phyloP scores from a whole-genome alignment of 1,140 invertebrate genomes.

The Drosophila virilis region DNA sequence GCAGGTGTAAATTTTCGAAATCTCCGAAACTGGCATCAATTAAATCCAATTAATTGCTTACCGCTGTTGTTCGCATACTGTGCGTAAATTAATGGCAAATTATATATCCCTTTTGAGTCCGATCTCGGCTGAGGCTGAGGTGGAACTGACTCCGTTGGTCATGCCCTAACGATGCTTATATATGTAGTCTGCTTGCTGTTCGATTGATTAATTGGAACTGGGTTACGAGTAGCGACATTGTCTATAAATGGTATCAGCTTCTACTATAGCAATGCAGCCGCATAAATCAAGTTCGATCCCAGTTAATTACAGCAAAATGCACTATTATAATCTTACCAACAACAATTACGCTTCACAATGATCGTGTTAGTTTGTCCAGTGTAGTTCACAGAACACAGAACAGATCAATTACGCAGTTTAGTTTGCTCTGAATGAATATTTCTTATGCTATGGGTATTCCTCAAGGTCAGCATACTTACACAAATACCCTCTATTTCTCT shows the following conservation, averaged over 20 bases:
- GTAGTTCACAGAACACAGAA: slow-evolving; percentile 12
- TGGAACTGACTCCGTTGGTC: slow-evolving; percentile 54
- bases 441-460: not conserved
- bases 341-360: slow-evolving; percentile 53
- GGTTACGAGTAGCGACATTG: slow-evolving; percentile 33
- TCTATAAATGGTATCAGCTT: slow-evolving; percentile 72
- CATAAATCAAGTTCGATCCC: slow-evolving; percentile 72
- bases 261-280: slow-evolving; percentile 50
- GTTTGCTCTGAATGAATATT: slow-evolving; percentile 8
- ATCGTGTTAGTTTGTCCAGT: slow-evolving; percentile 45
- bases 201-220: slow-evolving; percentile 55
- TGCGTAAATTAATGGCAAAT: slow-evolving; percentile 2
- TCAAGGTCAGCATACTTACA: not conserved
- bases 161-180: slow-evolving; percentile 61
- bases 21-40: not conserved
- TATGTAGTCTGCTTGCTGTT: slow-evolving; percentile 23
- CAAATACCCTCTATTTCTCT: not conserved
- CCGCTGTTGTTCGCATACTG: slow-evolving; percentile 56
- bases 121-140: slow-evolving; percentile 29
- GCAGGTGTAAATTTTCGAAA: not conserved
- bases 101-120: slow-evolving; percentile 40
- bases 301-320: slow-evolving; percentile 60
- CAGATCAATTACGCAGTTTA: slow-evolving; percentile 57
- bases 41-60: slow-evolving; percentile 36
- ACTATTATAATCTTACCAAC: slow-evolving; percentile 3